phyloP scores from a whole-genome alignment of 2,113 vertebrate genomes.

The Nerophis lumbriciformis region DNA sequence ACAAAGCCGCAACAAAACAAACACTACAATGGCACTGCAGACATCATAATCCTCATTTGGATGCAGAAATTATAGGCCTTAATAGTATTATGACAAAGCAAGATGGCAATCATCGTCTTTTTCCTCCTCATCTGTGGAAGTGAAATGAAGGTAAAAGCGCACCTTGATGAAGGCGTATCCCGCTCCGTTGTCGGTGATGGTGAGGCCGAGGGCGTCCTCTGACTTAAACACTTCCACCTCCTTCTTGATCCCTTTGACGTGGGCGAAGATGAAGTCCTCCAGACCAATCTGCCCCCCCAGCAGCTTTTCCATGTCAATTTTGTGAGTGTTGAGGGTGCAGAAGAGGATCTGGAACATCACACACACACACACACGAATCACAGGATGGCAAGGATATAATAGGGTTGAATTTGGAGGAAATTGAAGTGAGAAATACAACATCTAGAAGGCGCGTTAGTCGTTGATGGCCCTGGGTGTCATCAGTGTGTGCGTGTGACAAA shows the following conservation, averaged over 20 bases:
- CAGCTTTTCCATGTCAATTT: conserved; percentile 92
- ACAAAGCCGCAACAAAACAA: neutral
- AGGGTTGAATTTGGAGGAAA: no score
- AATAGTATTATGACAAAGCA: no score
- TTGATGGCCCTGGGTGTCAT: neutral
- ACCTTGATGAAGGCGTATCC: conserved; percentile 95
- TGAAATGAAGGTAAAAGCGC: conserved; percentile 19
- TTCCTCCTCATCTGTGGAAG: neutral
- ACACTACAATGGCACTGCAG: neutral
- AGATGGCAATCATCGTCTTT: neutral
- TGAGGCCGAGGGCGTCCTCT: conserved; percentile 88
- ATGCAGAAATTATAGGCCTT: neutral
- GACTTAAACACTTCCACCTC: conserved; percentile 85
- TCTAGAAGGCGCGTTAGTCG: neutral
- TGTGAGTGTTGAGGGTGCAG: conserved; percentile 95
- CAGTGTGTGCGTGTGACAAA: conserved; percentile 3
- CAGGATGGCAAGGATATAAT: neutral
- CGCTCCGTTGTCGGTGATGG: conserved; percentile 92
- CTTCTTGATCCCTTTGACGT: conserved; percentile 86
- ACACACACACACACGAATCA: neutral
- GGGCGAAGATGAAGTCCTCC: conserved; percentile 96
- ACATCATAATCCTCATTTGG: neutral
- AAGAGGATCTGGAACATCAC: conserved; percentile 82
- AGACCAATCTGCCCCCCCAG: conserved; percentile 89
- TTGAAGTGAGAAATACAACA: neutral